phyloP scores from a whole-genome alignment of 2,888 invertebrate genomes.

The Platycheirus albimanus region DNA sequence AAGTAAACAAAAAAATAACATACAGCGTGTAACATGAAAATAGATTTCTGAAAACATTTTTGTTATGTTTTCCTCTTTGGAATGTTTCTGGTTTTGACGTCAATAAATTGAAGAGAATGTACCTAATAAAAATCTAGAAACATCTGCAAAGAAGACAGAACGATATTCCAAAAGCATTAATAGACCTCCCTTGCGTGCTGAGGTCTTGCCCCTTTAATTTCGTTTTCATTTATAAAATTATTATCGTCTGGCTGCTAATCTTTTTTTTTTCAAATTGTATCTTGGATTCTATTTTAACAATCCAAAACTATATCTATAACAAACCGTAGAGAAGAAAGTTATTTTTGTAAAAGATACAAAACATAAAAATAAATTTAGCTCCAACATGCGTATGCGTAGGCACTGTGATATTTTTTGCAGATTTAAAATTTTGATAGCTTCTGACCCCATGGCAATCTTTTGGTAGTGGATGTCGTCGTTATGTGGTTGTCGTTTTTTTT shows the following conservation, averaged over 20 bases:
- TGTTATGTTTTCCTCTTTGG: slow-evolving; percentile 1
- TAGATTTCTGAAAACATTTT: slow-evolving; percentile 1
- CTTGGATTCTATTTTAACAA: slow-evolving; percentile 39
- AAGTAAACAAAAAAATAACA: slow-evolving; percentile 9
- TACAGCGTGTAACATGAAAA: not conserved
- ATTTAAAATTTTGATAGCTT: slow-evolving; percentile 44
- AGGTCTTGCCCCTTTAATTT: slow-evolving; percentile 46
- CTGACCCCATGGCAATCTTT: slow-evolving; percentile 46
- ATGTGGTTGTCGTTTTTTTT: too few relatives aligned
- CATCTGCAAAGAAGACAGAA: slow-evolving; percentile 4
- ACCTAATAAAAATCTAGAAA: not conserved
- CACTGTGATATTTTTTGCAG: slow-evolving; percentile 10
- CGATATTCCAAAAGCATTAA: slow-evolving; percentile 4
- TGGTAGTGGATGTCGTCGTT: not conserved
- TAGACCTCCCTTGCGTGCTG: slow-evolving; percentile 17
- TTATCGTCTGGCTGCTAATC: not conserved
- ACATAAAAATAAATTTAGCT: slow-evolving; percentile 62
- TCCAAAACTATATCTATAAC: slow-evolving; percentile 13
- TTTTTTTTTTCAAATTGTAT: too few relatives aligned
- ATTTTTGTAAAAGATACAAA: slow-evolving; percentile 72
- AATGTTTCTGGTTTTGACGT: slow-evolving; percentile 45
- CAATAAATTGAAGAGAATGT: slow-evolving; percentile 24
- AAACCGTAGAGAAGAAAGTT: slow-evolving; percentile 74
- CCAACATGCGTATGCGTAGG: slow-evolving; percentile 28
- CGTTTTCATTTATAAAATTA: slow-evolving; percentile 18